Evolutionary conservation across 2,888 invertebrate genomes (phyloP), one percentile per base, ranked within the genome.

Genomic region (Ischnura elegans): DNA sequence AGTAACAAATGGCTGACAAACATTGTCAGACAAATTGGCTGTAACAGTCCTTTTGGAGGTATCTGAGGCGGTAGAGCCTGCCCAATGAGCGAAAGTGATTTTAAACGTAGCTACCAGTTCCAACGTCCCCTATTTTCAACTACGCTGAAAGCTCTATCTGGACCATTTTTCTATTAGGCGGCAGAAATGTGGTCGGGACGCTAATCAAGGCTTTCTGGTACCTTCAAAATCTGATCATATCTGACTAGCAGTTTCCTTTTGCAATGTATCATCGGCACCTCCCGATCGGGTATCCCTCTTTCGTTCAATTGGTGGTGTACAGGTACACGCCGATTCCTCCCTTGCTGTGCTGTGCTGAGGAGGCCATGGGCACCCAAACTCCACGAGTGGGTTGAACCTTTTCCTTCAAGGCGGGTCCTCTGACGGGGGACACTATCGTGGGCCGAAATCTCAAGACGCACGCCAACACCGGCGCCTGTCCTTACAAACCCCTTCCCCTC

Each of bases 381-480:
- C 87, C 87, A 36, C 6, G 87, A 87, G 55, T 87, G 55, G 51
- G 46, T 36, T 87, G 55, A 61, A 90, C 90, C 90, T 90, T 90
- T 90, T 90, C 66, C 87, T 87, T 87, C 29, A 76, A 87, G 90
- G 90, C 61, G 90, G 90, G 61, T 55, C 87, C 55, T 42, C 51
- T 90, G 51, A 51, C 51, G 51, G n/a, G n/a, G n/a, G 90, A 90
- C 90, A n/a, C 90, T 90, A 90, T 90, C 90, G 90, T 43, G 5
- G 43, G 61, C 90, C 90, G 61, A 90, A 90, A 90, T 90, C 90
- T 90, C 61, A 42, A 90, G 90, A 90, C 90, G 61, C 90, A 55
- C 90, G 90, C 90, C 90, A 90, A 61, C 90, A 90, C 90, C 90
- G 90, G 90, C 90, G 90, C 90, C 90, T 90, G 66, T 55, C 87